Conservation (phyloP, 2,113 vertebrate genomes). For the Cochlearius cochlearius region DNA sequence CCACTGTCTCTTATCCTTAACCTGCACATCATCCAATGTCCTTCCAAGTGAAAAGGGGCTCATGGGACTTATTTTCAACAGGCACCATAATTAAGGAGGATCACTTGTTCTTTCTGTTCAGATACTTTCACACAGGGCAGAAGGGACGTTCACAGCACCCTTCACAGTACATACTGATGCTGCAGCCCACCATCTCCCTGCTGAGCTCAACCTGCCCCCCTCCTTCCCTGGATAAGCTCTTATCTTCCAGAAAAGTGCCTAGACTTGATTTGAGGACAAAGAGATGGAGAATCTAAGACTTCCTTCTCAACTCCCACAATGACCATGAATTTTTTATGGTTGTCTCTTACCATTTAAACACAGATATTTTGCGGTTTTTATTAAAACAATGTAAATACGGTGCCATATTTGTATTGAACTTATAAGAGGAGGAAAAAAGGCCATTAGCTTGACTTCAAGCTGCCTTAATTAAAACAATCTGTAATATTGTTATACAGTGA, state of each 20-base stretch:
- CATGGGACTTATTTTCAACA: neutral
- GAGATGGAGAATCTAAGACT: neutral
- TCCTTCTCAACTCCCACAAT: neutral
- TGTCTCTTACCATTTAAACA: neutral
- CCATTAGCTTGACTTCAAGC: neutral
- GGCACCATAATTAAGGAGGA: neutral
- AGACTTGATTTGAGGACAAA: neutral
- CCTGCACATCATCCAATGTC: neutral
- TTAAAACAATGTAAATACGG: neutral
- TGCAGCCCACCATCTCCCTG: neutral
- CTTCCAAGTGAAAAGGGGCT: neutral
- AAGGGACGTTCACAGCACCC: neutral
- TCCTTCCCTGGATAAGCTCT: neutral
- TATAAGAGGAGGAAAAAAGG: neutral
- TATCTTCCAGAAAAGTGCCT: neutral
- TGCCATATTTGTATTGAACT: neutral
- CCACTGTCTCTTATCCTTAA: neutral
- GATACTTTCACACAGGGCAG: neutral
- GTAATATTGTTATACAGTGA: neutral
- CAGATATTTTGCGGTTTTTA: neutral
- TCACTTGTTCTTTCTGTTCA: neutral
- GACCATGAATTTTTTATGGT: neutral
- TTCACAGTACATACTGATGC: fast-evolving
- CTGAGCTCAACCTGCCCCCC: neutral
- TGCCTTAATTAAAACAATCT: neutral